Conservation (phyloP, 2,797 vertebrate species). For the Prunella strophiata region DNA sequence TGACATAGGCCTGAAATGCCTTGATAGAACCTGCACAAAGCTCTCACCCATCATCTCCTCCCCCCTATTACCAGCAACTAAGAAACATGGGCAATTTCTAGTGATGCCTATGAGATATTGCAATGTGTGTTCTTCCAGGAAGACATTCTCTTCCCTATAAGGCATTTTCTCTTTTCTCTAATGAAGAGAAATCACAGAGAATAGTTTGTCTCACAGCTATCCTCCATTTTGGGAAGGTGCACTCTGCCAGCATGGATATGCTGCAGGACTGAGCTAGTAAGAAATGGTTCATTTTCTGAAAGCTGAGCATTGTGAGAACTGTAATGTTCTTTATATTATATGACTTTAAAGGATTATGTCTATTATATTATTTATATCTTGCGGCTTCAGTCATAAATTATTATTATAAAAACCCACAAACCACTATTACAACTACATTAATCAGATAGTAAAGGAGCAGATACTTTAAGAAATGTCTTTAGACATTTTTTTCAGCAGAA, state of each 20-base stretch:
- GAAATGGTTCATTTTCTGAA: background rate
- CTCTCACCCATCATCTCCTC: too few relatives aligned
- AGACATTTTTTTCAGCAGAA: background rate
- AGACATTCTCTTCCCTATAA: background rate
- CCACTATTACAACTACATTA: background rate
- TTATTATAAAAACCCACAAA: background rate
- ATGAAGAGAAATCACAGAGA: background rate
- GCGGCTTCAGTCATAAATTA: background rate
- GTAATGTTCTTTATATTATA: background rate
- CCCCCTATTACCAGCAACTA: background rate
- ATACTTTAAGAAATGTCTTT: background rate
- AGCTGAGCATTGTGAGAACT: background rate
- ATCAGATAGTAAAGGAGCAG: background rate
- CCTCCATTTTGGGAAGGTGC: background rate
- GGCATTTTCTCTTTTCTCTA: background rate
- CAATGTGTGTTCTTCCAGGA: background rate
- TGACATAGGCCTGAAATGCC: background rate
- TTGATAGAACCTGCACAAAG: background rate
- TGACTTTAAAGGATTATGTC: background rate
- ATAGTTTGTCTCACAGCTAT: background rate
- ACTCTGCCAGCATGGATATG: background rate
- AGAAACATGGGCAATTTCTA: background rate
- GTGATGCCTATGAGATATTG: background rate
- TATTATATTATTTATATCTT: background rate
- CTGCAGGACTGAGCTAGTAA: background rate